Percentiles rank a stretch among this genome's conserved stretches.
These are phyloP conservation scores for Zhuqinia jingwanae DNA, from an alignment of 2,888 invertebrate genomes.

Conservation along the genomic window DNA sequence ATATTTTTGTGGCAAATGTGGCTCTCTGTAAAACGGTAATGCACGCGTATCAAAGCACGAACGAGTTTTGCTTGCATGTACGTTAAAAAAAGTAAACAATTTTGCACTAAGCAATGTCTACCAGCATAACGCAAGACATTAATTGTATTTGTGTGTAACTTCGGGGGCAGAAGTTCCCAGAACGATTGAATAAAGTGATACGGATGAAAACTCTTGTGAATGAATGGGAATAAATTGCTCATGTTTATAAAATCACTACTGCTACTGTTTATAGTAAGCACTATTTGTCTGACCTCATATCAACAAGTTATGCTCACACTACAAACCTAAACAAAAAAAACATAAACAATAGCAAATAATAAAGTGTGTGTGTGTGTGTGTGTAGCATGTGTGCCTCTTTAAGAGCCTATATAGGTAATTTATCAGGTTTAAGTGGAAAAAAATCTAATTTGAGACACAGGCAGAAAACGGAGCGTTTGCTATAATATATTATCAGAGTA, in stretches of 20 bases:
- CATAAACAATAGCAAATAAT: too few relatives aligned
- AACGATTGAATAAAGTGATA: slow-evolving; percentile 63
- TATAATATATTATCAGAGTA: slow-evolving; percentile 2
- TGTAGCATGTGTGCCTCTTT: slow-evolving; percentile 31
- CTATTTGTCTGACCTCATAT: slow-evolving; percentile 62
- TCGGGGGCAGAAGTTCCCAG: slow-evolving; percentile 60
- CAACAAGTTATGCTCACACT: slow-evolving; percentile 17
- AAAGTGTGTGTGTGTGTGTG: too few relatives aligned
- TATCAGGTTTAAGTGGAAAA: background rate
- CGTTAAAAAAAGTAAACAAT: too few relatives aligned
- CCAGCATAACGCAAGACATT: slow-evolving; percentile 47
- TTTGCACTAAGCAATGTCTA: too few relatives aligned
- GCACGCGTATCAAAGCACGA: slow-evolving; percentile 25
- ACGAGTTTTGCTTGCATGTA: too few relatives aligned
- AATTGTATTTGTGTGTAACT: slow-evolving; percentile 59
- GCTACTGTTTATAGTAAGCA: background rate
- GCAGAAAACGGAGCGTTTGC: slow-evolving; percentile 7
- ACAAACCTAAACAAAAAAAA: background rate
- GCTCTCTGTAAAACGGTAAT: too few relatives aligned
- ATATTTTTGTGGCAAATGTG: too few relatives aligned
- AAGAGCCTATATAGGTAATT: too few relatives aligned
- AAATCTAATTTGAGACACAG: background rate
- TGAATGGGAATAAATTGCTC: slow-evolving; percentile 46
- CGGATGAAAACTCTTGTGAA: slow-evolving; percentile 56
- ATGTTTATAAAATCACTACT: slow-evolving; percentile 27